Conservation (phyloP, 2,113 vertebrate species). For the Grus americana region DNA sequence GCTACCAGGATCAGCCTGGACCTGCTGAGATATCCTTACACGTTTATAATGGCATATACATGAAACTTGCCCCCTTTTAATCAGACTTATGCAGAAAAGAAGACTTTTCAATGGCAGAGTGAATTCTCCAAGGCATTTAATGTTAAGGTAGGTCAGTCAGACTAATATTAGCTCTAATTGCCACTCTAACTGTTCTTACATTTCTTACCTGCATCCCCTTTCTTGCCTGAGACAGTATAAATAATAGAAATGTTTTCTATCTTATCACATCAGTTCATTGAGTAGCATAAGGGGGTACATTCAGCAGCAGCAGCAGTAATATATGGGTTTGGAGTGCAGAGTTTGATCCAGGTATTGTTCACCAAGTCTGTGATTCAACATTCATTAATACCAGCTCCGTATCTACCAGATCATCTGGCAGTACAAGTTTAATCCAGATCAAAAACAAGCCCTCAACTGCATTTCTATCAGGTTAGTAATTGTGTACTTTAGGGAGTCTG, state of each 20-base stretch:
- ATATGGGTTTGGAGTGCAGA: background rate
- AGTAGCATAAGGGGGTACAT: background rate
- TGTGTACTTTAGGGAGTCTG: background rate
- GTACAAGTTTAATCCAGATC: background rate
- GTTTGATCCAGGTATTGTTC: background rate
- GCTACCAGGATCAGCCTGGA: background rate
- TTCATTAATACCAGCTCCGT: background rate
- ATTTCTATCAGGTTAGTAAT: conserved; percentile 3
- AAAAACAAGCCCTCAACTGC: background rate
- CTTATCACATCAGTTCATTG: background rate
- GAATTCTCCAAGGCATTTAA: background rate
- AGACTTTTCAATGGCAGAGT: background rate
- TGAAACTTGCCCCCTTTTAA: background rate
- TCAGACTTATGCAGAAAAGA: background rate
- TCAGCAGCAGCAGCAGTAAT: background rate
- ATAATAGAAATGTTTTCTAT: background rate
- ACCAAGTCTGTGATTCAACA: background rate
- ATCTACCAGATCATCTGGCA: background rate
- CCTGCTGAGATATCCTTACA: background rate
- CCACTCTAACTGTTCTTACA: background rate
- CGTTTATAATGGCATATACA: background rate
- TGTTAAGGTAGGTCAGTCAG: background rate
- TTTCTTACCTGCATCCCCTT: background rate
- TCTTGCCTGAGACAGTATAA: background rate
- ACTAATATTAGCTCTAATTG: background rate